Evolutionary conservation across 2,888 invertebrate genomes (phyloP).

Genomic region (Leucophenga maculata): DNA sequence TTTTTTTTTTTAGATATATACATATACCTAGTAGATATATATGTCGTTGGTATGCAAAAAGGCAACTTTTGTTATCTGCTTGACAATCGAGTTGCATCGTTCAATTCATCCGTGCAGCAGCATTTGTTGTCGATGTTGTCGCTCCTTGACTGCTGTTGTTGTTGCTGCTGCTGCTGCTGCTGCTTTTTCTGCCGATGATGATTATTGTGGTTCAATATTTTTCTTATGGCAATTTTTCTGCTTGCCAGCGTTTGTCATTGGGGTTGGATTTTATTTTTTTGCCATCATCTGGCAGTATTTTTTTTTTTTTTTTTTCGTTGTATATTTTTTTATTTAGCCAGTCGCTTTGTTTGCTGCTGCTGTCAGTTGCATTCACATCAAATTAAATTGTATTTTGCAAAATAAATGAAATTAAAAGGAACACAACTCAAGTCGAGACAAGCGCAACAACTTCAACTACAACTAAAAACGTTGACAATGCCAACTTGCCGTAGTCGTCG

Average conservation of each 20-base stretch:
- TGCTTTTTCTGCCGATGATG: constrained; percentile 49
- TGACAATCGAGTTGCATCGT: constrained; percentile 56
- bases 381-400: constrained; percentile 66
- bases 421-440: constrained; percentile 33
- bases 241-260: constrained; percentile 13
- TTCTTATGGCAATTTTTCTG: constrained; percentile 53
- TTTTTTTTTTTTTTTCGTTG: constrained; percentile 48
- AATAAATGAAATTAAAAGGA: constrained; percentile 64
- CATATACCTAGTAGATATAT: neutral
- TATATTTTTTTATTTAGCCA: constrained; percentile 22
- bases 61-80: constrained; percentile 66
- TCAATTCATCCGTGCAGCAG: constrained; percentile 61
- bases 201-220: constrained; percentile 67
- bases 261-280: constrained; percentile 33
- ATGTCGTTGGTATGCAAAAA: constrained; percentile 63
- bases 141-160: constrained; percentile 50
- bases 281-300: too few species aligned
- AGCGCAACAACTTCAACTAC: constrained; percentile 39
- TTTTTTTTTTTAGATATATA: neutral
- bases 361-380: constrained; percentile 65
- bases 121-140: constrained; percentile 43
- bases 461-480: constrained; percentile 30
- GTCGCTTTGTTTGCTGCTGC: constrained; percentile 25
- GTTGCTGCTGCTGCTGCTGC: constrained; percentile 51
- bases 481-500: neutral